Base-by-base conservation (phyloP, 2,113 vertebrate species). In the Cinclus cinclus region DNA sequence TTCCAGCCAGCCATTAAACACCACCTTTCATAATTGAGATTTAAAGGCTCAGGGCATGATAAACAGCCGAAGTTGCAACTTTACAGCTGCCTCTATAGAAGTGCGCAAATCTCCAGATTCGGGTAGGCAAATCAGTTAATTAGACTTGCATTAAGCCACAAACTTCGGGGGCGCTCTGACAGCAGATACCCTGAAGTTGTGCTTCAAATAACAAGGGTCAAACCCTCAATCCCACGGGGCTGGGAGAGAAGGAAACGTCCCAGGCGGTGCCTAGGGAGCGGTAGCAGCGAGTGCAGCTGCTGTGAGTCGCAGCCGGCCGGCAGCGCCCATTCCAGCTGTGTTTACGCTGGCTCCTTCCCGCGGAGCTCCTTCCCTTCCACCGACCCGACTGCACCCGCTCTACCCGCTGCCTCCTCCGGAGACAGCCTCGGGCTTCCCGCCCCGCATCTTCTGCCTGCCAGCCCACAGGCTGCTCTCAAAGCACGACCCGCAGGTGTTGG, bases 21-120 rank as follows among this genome's bases (percentile, higher is more conserved):
- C 24, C 56, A 83, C 88, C 92, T 97, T 97, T 94, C 97, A 95
- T 97, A 97, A 98, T 94, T 95, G 92, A 97, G 96, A 97, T 95
- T 88, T 94, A 97, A 97, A 97, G 96, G 89, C 90, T 97, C 90
- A 94, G 92, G 80, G 47, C 46, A 92, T 87, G 88, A 92, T 93
- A 96, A 96, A 95, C 67, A 81, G 94, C 74, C 62, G 47, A 94
- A 83, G 90, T 93, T 97, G 75, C 58, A 96, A 97, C 96, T 97
- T 97, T 91, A 97, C 89, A 92, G 95, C 86, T 91, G 91, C 83
- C 79, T 83, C 82, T 67, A 67, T 10, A 62, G 65, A 95, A 83
- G 47, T 93, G 92, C 86, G 91, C 77, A 91, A 92, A 95, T 87
- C 91, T 97, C 78, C 81, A 92, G 87, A 55, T 95, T 63, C 80